phyloP scores from a whole-genome alignment of 2,113 vertebrate genomes.

The Rhagologus leucostigma region DNA sequence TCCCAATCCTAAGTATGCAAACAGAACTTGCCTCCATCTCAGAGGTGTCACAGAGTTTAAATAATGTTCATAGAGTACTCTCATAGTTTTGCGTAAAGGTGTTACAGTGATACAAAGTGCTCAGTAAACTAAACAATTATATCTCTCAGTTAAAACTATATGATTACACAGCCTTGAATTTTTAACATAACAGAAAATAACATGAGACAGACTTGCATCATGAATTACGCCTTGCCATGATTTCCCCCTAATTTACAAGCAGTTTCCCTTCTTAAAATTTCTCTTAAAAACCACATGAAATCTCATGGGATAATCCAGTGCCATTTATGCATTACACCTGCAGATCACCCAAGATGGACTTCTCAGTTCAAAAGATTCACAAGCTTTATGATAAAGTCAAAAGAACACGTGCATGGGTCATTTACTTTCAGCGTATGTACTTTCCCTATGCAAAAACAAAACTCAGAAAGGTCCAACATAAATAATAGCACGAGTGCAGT shows the following conservation, averaged over 20 bases:
- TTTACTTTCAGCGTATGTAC: neutral
- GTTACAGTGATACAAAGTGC: neutral
- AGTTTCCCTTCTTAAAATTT: neutral
- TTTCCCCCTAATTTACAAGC: neutral
- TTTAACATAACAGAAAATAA: neutral
- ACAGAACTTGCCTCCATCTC: neutral
- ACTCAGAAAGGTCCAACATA: neutral
- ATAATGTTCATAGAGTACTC: neutral
- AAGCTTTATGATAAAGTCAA: neutral
- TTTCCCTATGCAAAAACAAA: neutral
- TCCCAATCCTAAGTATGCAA: neutral
- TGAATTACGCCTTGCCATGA: neutral
- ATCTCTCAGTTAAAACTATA: neutral
- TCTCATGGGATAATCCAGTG: neutral
- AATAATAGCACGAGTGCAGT: neutral
- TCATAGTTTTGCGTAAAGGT: neutral
- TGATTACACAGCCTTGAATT: neutral
- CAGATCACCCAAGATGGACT: neutral
- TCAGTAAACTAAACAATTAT: neutral
- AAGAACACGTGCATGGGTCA: neutral
- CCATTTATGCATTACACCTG: neutral
- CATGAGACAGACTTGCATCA: neutral
- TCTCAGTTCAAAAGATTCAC: neutral
- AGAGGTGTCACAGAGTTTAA: neutral
- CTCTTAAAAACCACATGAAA: neutral